Percentiles rank a stretch among this genome's conserved stretches.
phyloP scores from a whole-genome alignment of 2,797 vertebrate genomes.

The Sardinella longiceps region DNA sequence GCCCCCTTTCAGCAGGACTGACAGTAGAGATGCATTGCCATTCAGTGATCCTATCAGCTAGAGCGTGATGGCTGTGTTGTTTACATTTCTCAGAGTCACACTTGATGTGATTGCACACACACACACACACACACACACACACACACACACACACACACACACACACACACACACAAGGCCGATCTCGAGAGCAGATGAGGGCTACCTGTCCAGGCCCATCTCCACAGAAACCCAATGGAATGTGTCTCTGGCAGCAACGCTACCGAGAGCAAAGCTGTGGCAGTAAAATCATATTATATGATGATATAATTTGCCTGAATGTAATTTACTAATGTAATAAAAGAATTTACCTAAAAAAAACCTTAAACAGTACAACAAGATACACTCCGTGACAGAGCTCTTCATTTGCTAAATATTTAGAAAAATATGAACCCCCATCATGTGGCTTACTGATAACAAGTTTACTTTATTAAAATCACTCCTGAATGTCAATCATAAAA shows the following conservation, averaged over 20 bases:
- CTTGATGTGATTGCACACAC: slow-evolving; percentile 20
- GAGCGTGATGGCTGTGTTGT: slow-evolving; percentile 33
- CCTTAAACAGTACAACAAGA: neutral
- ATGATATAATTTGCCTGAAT: too few relatives aligned
- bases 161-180: slow-evolving; percentile 38
- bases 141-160: slow-evolving; percentile 40
- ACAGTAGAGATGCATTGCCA: neutral
- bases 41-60: neutral
- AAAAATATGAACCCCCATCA: neutral
- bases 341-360: neutral
- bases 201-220: slow-evolving; percentile 53
- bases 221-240: slow-evolving; percentile 11
- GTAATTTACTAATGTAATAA: too few relatives aligned
- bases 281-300: neutral
- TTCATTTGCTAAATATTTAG: neutral
- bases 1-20: neutral
- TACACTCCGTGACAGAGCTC: neutral
- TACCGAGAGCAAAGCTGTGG: neutral
- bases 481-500: neutral
- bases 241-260: neutral
- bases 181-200: slow-evolving; percentile 42
- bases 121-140: slow-evolving; percentile 34
- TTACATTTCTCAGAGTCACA: slow-evolving; percentile 58
- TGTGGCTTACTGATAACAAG: neutral
- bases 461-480: neutral